Conservation (phyloP, 2,113 vertebrate genomes). For the Oenanthe melanoleuca region DNA sequence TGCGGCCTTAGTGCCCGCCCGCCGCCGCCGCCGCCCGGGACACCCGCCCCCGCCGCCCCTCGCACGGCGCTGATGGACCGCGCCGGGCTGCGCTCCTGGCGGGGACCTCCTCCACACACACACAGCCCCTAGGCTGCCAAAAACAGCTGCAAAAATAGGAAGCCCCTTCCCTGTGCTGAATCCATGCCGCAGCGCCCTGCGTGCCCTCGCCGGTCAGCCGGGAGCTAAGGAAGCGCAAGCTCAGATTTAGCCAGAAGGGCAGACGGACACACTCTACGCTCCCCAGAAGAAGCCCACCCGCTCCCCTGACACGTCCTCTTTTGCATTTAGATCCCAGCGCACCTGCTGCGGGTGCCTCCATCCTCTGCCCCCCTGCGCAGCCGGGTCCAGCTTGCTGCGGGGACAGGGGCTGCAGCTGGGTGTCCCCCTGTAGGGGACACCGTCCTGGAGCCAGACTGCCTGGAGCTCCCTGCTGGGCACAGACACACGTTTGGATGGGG, state of each 20-base stretch:
- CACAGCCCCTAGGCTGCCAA: background rate
- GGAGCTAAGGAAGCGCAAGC: background rate
- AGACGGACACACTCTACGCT: background rate
- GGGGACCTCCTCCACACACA: rapidly evolving
- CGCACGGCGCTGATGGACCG: rapidly evolving
- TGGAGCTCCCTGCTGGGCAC: background rate
- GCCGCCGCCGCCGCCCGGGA: too few species aligned
- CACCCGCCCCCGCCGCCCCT: too few species aligned
- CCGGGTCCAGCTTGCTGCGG: background rate
- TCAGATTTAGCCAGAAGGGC: background rate
- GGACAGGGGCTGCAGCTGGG: background rate
- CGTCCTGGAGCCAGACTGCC: background rate
- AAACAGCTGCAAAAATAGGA: background rate
- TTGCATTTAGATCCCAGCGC: background rate
- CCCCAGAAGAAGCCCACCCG: background rate
- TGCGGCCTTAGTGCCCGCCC: too few species aligned
- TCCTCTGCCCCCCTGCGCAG: too few species aligned
- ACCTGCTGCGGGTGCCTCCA: background rate
- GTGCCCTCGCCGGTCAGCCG: background rate
- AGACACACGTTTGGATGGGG: background rate
- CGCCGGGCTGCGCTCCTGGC: background rate
- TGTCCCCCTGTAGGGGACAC: background rate
- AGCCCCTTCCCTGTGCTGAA: background rate
- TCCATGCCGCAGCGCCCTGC: background rate
- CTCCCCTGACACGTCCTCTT: background rate